Conservation (phyloP, 1,140 invertebrate genomes). For the Rhopalosiphum maidis region DNA sequence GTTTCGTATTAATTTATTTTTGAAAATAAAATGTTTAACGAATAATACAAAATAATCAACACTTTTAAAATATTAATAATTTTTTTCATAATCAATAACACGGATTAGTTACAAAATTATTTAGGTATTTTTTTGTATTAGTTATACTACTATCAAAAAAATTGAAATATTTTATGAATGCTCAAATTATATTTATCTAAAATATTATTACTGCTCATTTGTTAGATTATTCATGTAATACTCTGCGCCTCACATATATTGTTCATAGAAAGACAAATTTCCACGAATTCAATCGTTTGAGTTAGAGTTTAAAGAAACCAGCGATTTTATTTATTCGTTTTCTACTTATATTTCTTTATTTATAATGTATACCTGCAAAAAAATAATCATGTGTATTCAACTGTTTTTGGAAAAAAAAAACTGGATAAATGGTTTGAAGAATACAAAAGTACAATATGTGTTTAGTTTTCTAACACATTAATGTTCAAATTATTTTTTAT, state of each 20-base stretch:
- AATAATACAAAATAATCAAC: too few species aligned
- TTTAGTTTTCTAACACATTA: neutral
- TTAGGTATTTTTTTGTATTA: too few species aligned
- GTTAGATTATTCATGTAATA: neutral
- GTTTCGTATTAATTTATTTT: neutral
- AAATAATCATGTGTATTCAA: neutral
- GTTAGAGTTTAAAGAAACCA: too few species aligned
- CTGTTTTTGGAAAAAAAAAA: neutral
- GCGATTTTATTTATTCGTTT: neutral
- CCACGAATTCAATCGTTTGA: neutral
- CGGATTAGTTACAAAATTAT: too few species aligned
- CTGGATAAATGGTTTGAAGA: neutral
- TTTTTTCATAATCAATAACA: neutral
- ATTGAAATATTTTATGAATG: too few species aligned
- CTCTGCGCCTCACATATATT: accelerated
- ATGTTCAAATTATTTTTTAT: neutral
- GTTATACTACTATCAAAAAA: neutral
- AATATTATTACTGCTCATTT: neutral
- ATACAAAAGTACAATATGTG: neutral
- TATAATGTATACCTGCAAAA: neutral
- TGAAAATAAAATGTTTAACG: too few species aligned
- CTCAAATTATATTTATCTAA: neutral
- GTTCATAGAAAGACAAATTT: neutral
- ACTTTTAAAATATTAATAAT: too few species aligned
- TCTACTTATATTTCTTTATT: neutral